A percentile compares a stretch with the other conserved stretches of the same genome.
Evolutionary conservation across 2,888 invertebrate genomes (phyloP).

Genomic region (Rotaria sp.): DNA sequence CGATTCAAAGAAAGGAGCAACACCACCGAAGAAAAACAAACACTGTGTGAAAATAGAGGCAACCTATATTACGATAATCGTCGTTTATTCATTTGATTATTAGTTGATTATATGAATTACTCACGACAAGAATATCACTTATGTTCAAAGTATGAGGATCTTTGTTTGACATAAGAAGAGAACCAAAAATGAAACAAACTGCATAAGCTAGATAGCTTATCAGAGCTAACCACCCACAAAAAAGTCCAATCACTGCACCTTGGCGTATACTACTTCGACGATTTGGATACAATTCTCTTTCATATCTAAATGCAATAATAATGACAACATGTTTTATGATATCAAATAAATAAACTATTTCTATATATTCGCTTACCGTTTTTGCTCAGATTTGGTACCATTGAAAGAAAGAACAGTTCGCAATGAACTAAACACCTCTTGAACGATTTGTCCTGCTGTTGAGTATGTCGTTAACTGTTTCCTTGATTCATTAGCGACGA

Average conservation of each 20-base stretch:
- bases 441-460: neutral
- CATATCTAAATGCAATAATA: neutral
- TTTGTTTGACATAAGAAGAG: neutral
- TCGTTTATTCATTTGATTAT: neutral
- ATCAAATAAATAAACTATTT: no score
- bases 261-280: neutral
- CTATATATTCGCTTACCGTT: neutral
- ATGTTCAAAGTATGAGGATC: neutral
- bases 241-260: neutral
- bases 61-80: neutral
- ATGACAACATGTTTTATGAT: no score
- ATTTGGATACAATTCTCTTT: neutral
- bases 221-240: neutral
- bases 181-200: neutral
- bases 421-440: neutral
- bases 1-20: neutral
- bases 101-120: neutral
- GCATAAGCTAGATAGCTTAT: neutral
- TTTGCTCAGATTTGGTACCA: neutral
- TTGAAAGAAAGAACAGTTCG: neutral
- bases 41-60: neutral
- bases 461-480: neutral
- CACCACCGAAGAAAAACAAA: neutral
- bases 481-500: neutral
- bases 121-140: neutral